phyloP scores from a whole-genome alignment of 2,113 vertebrate genomes.

The Glaucidium brasilianum region DNA sequence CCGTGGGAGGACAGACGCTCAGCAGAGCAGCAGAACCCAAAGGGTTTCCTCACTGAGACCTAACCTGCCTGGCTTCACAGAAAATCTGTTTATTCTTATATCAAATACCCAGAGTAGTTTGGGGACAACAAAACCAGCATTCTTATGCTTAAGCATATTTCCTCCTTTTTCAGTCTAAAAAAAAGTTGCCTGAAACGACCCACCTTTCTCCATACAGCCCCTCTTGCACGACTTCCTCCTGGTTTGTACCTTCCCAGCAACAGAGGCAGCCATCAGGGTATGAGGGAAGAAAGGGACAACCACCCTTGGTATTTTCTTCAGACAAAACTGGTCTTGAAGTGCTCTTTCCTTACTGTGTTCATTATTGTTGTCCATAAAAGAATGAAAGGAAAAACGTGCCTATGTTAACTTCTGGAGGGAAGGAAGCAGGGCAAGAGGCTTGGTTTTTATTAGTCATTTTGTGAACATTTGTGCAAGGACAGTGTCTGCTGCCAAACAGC shows the following conservation, averaged over 20 bases:
- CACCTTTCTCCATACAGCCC: neutral
- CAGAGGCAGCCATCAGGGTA: neutral
- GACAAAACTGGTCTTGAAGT: neutral
- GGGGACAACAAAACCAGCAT: neutral
- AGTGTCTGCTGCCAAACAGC: slow-evolving; percentile 45
- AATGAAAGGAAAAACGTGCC: slow-evolving; percentile 54
- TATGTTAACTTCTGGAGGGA: slow-evolving; percentile 27
- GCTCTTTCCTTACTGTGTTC: neutral
- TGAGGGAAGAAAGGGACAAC: neutral
- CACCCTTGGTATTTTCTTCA: neutral
- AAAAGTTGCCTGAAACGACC: neutral
- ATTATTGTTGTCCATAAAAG: slow-evolving; percentile 30
- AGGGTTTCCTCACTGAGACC: neutral
- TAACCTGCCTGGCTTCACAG: neutral
- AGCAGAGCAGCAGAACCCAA: neutral
- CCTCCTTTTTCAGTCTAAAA: neutral
- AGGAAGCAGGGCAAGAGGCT: slow-evolving; percentile 41
- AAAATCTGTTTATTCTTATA: neutral
- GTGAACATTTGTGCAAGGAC: slow-evolving; percentile 26
- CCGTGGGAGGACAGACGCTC: neutral
- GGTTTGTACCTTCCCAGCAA: neutral
- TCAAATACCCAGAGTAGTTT: neutral
- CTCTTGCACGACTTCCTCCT: neutral
- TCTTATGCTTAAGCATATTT: neutral
- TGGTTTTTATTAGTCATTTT: slow-evolving; percentile 40